A percentile compares a stretch with the other conserved stretches of the same genome.
Conservation (phyloP, 2,113 vertebrate species). For the Gadus chalcogrammus region DNA sequence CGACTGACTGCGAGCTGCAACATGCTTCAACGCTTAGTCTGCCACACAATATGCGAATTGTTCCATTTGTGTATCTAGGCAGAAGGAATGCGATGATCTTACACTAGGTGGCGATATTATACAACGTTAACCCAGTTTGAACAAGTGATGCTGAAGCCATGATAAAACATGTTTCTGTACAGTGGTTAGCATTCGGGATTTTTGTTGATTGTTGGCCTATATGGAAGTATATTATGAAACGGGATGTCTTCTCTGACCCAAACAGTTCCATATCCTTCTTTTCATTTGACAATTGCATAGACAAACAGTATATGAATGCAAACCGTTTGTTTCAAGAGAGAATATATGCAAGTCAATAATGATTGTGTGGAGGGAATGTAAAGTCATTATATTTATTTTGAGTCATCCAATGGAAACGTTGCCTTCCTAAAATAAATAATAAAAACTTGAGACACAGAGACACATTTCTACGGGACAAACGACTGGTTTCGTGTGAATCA, state of each 20-base stretch:
- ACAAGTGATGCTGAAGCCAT: too few relatives aligned
- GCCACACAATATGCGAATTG: too few relatives aligned
- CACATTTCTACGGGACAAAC: conserved; percentile 85
- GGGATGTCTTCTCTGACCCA: conserved; percentile 70
- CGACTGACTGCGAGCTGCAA: too few relatives aligned
- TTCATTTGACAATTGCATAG: conserved; percentile 66
- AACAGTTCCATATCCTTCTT: conserved; percentile 72
- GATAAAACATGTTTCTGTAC: conserved; percentile 53
- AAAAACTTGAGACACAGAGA: conserved; percentile 87
- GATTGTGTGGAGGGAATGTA: conserved; percentile 58
- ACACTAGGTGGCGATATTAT: conserved; percentile 61
- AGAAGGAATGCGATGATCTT: not conserved
- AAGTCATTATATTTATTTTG: conserved; percentile 84
- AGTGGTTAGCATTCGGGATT: conserved; percentile 72
- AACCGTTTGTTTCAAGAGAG: not conserved
- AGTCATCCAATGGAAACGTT: conserved; percentile 85
- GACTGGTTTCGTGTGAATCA: conserved; percentile 86
- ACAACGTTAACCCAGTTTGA: not conserved
- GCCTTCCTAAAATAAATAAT: conserved; percentile 82
- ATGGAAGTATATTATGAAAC: conserved; percentile 70
- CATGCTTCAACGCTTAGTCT: too few relatives aligned
- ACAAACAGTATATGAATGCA: too few relatives aligned
- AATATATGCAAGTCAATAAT: conserved; percentile 38
- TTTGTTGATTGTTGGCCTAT: conserved; percentile 64
- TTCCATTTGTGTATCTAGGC: not conserved